These are phyloP conservation scores for Phyllotis vaccarum DNA, from an alignment of 2,797 vertebrate genomes.

Conservation along the genomic window DNA sequence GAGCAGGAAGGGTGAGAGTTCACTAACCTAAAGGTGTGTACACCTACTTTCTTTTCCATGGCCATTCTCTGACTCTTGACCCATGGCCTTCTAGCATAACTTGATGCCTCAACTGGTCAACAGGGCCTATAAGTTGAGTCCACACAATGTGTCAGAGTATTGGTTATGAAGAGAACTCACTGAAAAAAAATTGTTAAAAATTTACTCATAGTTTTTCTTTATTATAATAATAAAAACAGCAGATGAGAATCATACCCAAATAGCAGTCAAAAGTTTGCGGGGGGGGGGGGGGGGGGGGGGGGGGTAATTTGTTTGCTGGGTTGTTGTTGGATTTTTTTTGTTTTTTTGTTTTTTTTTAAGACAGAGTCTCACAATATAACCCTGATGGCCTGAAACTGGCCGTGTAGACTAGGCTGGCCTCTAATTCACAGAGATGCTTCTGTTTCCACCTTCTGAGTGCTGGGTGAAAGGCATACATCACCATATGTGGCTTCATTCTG, in stretches of 20 bases:
- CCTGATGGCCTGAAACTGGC: background rate
- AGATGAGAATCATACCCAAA: background rate
- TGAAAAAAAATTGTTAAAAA: background rate
- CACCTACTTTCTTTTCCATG: background rate
- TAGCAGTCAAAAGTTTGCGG: background rate
- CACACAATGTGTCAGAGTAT: background rate
- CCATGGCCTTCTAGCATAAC: background rate
- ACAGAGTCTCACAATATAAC: background rate
- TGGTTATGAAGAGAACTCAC: background rate
- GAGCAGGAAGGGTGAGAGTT: background rate
- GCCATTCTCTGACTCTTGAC: background rate
- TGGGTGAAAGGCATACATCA: background rate
- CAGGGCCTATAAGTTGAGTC: background rate
- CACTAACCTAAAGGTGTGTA: background rate
- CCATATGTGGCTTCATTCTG: background rate
- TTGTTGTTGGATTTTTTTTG: no score
- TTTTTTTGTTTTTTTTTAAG: background rate
- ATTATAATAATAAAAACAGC: background rate
- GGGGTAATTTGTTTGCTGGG: no score
- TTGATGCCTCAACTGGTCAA: background rate
- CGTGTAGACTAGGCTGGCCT: background rate
- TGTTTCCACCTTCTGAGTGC: background rate
- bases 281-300: no score
- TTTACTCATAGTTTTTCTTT: background rate
- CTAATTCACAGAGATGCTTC: no score